Evolutionary conservation across 2,113 vertebrate species (phyloP).

Genomic region (Urocynchramus pylzowi): DNA sequence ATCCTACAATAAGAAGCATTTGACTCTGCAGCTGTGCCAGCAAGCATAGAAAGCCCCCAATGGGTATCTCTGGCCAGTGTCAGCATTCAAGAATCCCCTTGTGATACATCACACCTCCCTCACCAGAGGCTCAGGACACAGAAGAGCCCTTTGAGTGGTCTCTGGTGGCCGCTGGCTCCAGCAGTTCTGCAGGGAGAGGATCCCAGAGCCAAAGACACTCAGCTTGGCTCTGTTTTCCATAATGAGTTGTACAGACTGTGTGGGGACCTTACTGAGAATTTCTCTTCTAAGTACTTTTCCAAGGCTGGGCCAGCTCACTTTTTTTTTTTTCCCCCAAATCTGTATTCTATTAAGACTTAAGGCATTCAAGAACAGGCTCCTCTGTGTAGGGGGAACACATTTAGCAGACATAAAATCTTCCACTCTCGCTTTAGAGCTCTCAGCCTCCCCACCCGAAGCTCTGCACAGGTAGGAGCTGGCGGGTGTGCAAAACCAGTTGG

Average conservation of each 20-base stretch:
- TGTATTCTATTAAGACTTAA: constrained; percentile 39
- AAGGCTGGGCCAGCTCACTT: constrained; percentile 36
- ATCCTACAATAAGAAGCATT: background rate
- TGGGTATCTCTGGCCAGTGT: background rate
- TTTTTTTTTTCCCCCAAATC: background rate
- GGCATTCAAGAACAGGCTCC: constrained; percentile 27
- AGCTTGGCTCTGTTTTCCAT: constrained; percentile 20
- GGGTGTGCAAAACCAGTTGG: constrained; percentile 16
- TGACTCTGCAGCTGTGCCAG: background rate
- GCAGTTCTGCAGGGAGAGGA: constrained; percentile 5
- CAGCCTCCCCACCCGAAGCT: background rate
- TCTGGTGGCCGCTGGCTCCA: constrained; percentile 6
- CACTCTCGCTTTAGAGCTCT: background rate
- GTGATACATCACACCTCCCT: background rate
- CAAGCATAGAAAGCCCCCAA: background rate
- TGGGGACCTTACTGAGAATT: constrained; percentile 18
- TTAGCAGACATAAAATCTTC: constrained; percentile 8
- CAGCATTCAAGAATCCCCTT: background rate
- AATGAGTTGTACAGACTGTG: constrained; percentile 42
- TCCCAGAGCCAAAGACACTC: constrained; percentile 34
- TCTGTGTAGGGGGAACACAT: constrained; percentile 1
- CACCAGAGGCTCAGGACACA: background rate
- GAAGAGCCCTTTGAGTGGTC: constrained; percentile 19
- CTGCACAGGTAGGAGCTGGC: constrained; percentile 29
- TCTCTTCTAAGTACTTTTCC: constrained; percentile 46